Evolutionary conservation across 2,113 vertebrate species (phyloP).

Genomic region (Trinectes maculatus): DNA sequence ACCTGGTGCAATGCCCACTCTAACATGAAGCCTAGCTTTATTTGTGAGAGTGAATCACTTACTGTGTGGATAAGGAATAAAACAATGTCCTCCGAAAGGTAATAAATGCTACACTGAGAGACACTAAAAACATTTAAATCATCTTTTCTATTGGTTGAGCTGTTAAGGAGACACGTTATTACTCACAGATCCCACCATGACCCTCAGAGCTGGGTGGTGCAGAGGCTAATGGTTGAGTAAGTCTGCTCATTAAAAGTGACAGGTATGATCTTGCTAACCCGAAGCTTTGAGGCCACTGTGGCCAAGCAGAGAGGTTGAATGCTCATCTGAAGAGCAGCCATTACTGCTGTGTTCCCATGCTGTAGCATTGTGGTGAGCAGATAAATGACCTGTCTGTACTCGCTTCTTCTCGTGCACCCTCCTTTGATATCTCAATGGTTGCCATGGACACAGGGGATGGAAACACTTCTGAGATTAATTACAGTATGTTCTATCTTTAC

Average conservation of each 20-base stretch:
- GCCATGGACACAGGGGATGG: conserved; percentile 53
- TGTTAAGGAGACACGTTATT: conserved; percentile 2
- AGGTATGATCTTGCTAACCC: conserved; percentile 40
- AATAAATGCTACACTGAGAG: conserved; percentile 5
- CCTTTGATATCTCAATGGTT: conserved; percentile 44
- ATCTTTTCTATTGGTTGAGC: background rate
- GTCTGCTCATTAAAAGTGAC: conserved; percentile 58
- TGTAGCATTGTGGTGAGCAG: conserved; percentile 13
- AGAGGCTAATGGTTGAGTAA: conserved; percentile 33
- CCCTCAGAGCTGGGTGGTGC: background rate
- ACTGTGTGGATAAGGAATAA: conserved; percentile 6
- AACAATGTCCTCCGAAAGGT: conserved; percentile 3
- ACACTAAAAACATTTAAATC: conserved; percentile 28
- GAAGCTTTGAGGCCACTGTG: conserved; percentile 18
- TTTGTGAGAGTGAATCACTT: conserved; percentile 12
- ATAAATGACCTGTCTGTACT: conserved; percentile 18
- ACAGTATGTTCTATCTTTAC: conserved; percentile 8
- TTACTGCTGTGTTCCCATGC: conserved; percentile 38
- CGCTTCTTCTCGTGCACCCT: background rate
- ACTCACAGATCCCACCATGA: background rate
- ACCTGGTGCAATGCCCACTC: conserved; percentile 48
- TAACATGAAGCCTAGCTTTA: background rate
- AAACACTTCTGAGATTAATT: conserved; percentile 47
- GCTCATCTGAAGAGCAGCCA: conserved; percentile 33
- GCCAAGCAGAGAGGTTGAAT: conserved; percentile 45